A percentile compares a stretch with the other conserved stretches of the same genome.
Conservation (phyloP, 2,797 vertebrate genomes). For the Spea hammondii region DNA sequence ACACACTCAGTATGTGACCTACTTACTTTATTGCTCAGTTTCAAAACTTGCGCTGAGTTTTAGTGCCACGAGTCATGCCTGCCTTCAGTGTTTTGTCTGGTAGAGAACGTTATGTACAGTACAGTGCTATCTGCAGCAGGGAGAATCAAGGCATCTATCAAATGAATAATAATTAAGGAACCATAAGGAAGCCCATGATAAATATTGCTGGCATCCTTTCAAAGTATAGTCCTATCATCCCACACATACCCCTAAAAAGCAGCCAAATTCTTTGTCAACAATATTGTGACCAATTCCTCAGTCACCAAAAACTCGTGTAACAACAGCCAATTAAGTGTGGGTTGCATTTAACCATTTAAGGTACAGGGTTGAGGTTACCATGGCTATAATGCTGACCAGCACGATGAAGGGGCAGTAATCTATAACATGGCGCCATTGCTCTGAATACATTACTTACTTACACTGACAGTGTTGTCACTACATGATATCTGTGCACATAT, state of each 20-base stretch:
- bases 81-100: constrained; percentile 7
- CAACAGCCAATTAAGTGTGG: no score
- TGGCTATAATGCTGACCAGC: no score
- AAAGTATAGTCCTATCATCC: constrained; percentile 7
- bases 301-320: no score
- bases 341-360: no score
- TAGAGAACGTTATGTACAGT: constrained; percentile 18
- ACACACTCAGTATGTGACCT: neutral
- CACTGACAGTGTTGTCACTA: no score
- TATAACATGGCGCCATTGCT: no score
- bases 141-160: constrained; percentile 18
- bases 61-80: constrained; percentile 6
- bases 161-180: constrained; percentile 23
- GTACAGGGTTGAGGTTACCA: no score
- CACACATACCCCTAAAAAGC: constrained; percentile 15
- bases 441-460: no score
- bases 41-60: constrained; percentile 23
- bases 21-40: constrained; percentile 21
- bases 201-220: neutral
- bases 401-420: no score
- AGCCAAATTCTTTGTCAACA: neutral
- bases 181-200: neutral
- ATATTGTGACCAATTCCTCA: neutral
- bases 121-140: neutral
- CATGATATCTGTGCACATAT: no score